Conservation (phyloP, 2,797 vertebrate genomes). For the Pipistrellus nathusii region DNA sequence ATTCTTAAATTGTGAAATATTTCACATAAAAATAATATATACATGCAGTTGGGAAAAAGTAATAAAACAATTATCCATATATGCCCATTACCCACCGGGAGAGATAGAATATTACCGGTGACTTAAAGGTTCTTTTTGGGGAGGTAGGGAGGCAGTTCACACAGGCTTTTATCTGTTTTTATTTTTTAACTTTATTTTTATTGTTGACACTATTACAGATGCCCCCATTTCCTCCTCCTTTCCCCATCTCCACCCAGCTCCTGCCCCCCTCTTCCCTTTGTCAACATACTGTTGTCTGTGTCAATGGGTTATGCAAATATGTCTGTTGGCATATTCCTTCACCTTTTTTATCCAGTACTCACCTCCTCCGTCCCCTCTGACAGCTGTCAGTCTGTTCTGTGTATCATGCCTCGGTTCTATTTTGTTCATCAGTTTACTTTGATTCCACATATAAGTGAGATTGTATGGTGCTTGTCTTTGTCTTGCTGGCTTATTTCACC, state of each 20-base stretch:
- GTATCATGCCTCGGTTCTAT: not conserved
- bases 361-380: not conserved
- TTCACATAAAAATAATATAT: not conserved
- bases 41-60: not conserved
- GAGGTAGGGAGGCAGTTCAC: too few relatives aligned
- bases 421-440: not conserved
- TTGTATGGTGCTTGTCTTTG: not conserved
- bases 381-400: not conserved
- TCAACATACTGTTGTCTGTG: not conserved
- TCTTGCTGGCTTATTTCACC: not conserved
- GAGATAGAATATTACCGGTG: not conserved
- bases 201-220: not conserved
- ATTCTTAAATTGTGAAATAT: not conserved
- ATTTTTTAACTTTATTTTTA: not conserved
- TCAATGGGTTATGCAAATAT: not conserved
- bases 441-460: not conserved
- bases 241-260: not conserved
- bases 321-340: not conserved
- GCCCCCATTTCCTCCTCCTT: not conserved
- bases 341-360: not conserved
- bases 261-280: not conserved
- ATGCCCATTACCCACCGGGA: not conserved
- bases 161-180: not conserved
- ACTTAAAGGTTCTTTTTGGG: not conserved
- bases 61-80: not conserved